phyloP scores from a whole-genome alignment of 2,113 vertebrate genomes.

The Rhynchomys soricoides region DNA sequence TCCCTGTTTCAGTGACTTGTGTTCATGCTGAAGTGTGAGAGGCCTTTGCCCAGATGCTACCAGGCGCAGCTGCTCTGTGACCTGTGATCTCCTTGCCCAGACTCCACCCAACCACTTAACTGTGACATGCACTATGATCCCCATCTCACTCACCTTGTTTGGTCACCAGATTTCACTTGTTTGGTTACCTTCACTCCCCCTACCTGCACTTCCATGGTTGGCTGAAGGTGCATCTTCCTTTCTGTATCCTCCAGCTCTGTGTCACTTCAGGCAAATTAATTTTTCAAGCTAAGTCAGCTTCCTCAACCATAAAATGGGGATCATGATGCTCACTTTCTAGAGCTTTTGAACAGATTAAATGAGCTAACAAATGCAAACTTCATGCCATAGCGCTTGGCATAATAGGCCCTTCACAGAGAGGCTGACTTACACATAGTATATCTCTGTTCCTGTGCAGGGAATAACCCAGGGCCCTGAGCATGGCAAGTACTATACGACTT shows the following conservation, averaged over 20 bases:
- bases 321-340: not conserved
- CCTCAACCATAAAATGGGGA: slow-evolving; percentile 3
- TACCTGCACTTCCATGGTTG: not conserved
- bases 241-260: not conserved
- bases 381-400: not conserved
- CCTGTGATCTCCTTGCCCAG: not conserved
- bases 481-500: not conserved
- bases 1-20: not conserved
- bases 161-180: not conserved
- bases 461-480: not conserved
- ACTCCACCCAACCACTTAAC: not conserved
- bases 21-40: not conserved
- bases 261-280: not conserved
- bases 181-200: not conserved
- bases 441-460: not conserved
- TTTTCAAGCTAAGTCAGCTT: slow-evolving; percentile 1
- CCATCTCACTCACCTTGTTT: not conserved
- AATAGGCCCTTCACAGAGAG: not conserved
- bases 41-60: not conserved
- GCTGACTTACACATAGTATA: not conserved
- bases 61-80: not conserved
- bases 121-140: not conserved
- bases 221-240: not conserved
- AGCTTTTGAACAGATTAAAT: slow-evolving; percentile 13
- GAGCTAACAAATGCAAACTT: not conserved